Evolutionary conservation across 2,888 invertebrate species (phyloP).

Genomic region (Uropetala carovei): DNA sequence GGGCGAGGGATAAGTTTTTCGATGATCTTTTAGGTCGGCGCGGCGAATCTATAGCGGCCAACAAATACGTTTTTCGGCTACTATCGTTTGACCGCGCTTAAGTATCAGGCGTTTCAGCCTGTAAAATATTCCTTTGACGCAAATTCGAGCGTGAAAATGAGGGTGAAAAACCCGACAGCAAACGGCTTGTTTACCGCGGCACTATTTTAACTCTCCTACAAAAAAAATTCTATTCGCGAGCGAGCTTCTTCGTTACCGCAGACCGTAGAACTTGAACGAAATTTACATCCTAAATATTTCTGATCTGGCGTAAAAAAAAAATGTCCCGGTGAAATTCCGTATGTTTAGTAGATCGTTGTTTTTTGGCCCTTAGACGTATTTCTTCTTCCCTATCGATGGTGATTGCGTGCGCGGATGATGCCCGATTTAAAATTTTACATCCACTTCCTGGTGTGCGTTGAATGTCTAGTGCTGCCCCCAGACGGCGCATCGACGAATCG

Average conservation of each 20-base stretch:
- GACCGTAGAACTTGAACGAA: no score
- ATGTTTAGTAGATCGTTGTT: neutral
- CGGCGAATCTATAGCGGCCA: neutral
- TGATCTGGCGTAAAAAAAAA: no score
- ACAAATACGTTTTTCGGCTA: neutral
- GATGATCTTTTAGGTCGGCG: neutral
- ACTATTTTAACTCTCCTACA: neutral
- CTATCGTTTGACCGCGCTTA: neutral
- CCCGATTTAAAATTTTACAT: neutral
- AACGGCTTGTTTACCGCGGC: neutral
- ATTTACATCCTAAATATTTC: no score
- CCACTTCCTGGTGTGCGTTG: neutral
- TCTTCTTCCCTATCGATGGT: neutral
- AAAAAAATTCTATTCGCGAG: neutral
- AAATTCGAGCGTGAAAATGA: neutral
- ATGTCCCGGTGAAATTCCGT: neutral
- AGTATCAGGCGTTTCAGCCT: neutral
- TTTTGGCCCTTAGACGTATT: neutral
- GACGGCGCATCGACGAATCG: neutral
- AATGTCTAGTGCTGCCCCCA: neutral
- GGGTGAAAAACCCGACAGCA: neutral
- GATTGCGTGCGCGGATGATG: neutral
- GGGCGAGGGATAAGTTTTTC: neutral
- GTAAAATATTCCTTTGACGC: neutral
- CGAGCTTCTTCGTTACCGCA: neutral